Conservation (phyloP, 2,888 invertebrate species). For the Drosophila lacicola region DNA sequence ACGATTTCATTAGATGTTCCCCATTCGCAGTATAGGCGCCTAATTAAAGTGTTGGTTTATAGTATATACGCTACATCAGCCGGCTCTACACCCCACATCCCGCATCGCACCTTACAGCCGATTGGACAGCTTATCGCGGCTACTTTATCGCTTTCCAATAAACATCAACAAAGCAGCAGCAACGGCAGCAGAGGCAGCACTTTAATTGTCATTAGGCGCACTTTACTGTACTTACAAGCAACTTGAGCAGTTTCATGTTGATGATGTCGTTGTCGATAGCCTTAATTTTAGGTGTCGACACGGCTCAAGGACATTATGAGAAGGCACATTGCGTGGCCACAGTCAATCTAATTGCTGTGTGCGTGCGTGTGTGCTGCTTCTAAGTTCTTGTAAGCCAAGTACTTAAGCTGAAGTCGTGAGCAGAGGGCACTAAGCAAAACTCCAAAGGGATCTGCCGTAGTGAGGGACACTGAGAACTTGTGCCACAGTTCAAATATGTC, state of each 20-base stretch:
- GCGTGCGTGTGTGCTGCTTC: constrained; percentile 20
- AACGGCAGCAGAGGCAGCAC: constrained; percentile 33
- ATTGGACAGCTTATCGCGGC: constrained; percentile 57
- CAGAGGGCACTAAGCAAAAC: constrained; percentile 24
- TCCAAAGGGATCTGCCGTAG: constrained; percentile 4
- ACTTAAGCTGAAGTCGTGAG: constrained; percentile 41
- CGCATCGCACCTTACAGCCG: background rate
- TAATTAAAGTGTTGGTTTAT: constrained; percentile 67
- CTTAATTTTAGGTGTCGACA: constrained; percentile 79
- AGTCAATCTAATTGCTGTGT: constrained; percentile 21
- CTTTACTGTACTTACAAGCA: constrained; percentile 63
- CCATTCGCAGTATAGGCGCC: constrained; percentile 35
- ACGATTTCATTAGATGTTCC: constrained; percentile 69
- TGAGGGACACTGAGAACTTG: constrained; percentile 5
- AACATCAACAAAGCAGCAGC: constrained; percentile 33
- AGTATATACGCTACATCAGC: constrained; percentile 20
- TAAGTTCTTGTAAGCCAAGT: constrained; percentile 58
- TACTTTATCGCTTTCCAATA: constrained; percentile 75
- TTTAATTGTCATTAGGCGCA: constrained; percentile 75
- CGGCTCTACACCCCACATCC: background rate
- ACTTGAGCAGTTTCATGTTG: constrained; percentile 46
- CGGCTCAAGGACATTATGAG: constrained; percentile 68
- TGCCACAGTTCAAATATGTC: constrained; percentile 61
- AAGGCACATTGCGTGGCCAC: constrained; percentile 34
- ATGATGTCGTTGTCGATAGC: constrained; percentile 57